These are phyloP conservation scores for Vimba vimba DNA, from an alignment of 2,113 vertebrate species.

Conservation along the genomic window DNA sequence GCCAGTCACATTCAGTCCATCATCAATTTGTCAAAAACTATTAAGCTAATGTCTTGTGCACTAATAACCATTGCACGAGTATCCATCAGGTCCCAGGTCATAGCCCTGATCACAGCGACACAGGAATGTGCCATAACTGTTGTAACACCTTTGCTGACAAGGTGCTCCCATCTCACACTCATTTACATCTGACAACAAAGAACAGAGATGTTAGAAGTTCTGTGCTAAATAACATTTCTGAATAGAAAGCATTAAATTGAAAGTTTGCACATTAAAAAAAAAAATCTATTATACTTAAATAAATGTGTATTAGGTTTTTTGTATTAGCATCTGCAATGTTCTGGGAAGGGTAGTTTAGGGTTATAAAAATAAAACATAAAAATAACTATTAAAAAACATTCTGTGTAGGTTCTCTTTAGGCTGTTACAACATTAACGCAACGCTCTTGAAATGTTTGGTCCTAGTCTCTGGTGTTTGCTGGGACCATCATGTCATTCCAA, in stretches of 20 bases:
- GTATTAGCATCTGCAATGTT: background rate
- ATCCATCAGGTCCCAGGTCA: conserved; percentile 83
- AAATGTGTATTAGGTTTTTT: too few relatives aligned
- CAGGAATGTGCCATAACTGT: conserved; percentile 89
- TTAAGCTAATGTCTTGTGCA: background rate
- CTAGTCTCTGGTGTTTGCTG: background rate
- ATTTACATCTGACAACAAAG: conserved; percentile 81
- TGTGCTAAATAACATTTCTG: background rate
- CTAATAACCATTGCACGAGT: conserved; percentile 84
- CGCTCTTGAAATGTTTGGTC: too few relatives aligned
- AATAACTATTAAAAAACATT: background rate
- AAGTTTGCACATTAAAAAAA: background rate
- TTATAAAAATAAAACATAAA: background rate
- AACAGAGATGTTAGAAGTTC: background rate
- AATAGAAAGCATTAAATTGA: background rate
- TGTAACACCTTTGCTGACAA: conserved; percentile 89
- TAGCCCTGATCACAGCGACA: conserved; percentile 92
- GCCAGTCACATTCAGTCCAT: background rate
- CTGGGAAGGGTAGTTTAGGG: background rate
- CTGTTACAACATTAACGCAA: background rate
- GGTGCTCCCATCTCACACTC: conserved; percentile 92
- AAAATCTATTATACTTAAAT: too few relatives aligned
- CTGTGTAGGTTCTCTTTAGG: background rate
- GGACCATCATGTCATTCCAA: background rate
- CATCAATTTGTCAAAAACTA: background rate